These are phyloP conservation scores for Bombus ignitus DNA, from an alignment of 1,140 invertebrate genomes.

Conservation along the genomic window DNA sequence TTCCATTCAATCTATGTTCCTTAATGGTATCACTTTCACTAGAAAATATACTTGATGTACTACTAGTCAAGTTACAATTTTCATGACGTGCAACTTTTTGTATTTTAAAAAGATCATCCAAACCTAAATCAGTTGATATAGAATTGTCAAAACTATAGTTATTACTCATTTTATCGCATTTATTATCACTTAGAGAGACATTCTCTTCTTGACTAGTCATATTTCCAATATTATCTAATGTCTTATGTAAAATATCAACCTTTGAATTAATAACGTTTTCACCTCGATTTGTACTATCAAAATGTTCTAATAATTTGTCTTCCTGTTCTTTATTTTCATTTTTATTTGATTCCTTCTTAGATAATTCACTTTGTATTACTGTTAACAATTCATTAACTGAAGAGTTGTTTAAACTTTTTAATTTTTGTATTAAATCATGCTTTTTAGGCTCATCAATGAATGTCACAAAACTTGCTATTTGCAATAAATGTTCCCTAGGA, in stretches of 20 bases:
- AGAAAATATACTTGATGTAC: background rate
- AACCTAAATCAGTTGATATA: background rate
- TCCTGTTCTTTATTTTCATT: conserved; percentile 29
- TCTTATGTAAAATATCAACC: background rate
- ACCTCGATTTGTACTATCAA: background rate
- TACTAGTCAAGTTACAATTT: background rate
- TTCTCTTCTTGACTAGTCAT: background rate
- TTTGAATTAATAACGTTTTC: background rate
- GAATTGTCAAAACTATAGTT: background rate
- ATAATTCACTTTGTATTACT: conserved; percentile 38
- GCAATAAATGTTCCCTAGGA: conserved; percentile 44
- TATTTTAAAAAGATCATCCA: background rate
- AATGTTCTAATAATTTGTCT: background rate
- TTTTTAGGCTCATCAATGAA: conserved; percentile 46
- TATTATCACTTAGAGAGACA: background rate
- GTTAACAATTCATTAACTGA: conserved; percentile 41
- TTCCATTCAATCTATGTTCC: background rate
- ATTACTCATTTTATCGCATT: background rate
- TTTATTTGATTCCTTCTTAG: conserved; percentile 38
- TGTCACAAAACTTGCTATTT: conserved; percentile 46
- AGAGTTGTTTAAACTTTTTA: conserved; percentile 23
- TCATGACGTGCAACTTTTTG: background rate
- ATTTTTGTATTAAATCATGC: conserved; percentile 36
- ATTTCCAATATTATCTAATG: background rate
- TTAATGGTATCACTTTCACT: background rate